Conservation (phyloP, 2,797 vertebrate genomes). For the Sebastes nivosus region DNA sequence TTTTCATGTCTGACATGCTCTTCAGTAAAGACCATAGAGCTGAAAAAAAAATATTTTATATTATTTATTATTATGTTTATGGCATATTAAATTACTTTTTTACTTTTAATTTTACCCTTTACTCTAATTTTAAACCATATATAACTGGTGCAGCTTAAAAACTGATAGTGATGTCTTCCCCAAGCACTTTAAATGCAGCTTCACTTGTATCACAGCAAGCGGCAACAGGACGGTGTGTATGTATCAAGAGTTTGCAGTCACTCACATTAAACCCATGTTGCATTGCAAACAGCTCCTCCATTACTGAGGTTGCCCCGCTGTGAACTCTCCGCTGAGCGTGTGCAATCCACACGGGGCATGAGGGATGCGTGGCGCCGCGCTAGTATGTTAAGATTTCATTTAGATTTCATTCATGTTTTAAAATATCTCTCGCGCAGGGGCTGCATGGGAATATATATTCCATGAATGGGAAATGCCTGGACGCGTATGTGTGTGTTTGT, state of each 20-base stretch:
- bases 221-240: constrained; percentile 15
- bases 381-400: constrained; percentile 80
- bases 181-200: not conserved
- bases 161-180: not conserved
- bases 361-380: constrained; percentile 28
- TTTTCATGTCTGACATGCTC: not conserved
- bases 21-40: not conserved
- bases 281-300: constrained; percentile 60
- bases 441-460: constrained; percentile 68
- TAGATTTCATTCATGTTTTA: constrained; percentile 82
- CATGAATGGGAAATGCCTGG: constrained; percentile 72
- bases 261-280: constrained; percentile 48
- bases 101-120: not conserved
- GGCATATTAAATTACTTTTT: not conserved
- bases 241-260: constrained; percentile 34
- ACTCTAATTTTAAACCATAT: constrained; percentile 70
- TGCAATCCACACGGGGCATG: constrained; percentile 39
- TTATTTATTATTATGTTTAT: not conserved
- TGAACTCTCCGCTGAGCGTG: constrained; percentile 50
- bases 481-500: constrained; percentile 36
- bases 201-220: constrained; percentile 19
- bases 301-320: constrained; percentile 46
- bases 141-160: not conserved
- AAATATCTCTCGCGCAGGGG: constrained; percentile 59
- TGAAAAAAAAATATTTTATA: not conserved